Conservation (phyloP, 2,797 vertebrate genomes). For the Phalloptychus januarius region DNA sequence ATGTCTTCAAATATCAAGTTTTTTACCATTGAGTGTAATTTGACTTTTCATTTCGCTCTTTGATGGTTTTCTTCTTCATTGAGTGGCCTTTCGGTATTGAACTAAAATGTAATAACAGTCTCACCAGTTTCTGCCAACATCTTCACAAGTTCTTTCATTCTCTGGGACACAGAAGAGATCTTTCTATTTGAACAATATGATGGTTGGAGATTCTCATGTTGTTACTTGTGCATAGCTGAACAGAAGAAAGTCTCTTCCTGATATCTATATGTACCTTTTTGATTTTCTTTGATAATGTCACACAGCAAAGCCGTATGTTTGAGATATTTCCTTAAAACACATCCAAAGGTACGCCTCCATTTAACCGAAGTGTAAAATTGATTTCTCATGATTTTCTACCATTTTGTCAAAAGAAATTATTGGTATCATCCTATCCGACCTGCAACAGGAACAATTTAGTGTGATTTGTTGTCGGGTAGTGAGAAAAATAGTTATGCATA, state of each 20-base stretch:
- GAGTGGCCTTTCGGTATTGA: neutral
- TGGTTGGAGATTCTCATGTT: neutral
- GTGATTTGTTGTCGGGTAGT: neutral
- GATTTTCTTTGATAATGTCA: neutral
- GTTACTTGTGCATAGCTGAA: neutral
- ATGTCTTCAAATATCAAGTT: neutral
- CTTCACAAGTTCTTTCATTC: neutral
- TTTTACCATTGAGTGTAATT: neutral
- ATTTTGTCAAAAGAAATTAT: neutral
- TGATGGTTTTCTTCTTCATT: neutral
- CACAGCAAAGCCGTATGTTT: neutral
- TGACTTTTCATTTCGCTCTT: neutral
- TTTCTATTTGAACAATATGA: too few species aligned
- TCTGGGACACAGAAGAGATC: too few species aligned
- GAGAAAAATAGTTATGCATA: neutral
- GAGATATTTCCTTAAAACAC: neutral
- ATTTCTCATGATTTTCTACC: neutral
- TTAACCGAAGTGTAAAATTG: neutral
- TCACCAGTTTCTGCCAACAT: neutral
- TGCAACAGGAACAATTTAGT: neutral
- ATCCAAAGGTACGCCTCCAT: neutral
- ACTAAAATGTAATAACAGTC: neutral
- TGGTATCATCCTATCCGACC: neutral
- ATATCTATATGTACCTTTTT: neutral
- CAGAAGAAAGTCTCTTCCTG: neutral